A percentile compares a stretch with the other conserved stretches of the same genome.
Evolutionary conservation across 2,797 vertebrate species (phyloP).

Genomic region (Trachops cirrhosus): DNA sequence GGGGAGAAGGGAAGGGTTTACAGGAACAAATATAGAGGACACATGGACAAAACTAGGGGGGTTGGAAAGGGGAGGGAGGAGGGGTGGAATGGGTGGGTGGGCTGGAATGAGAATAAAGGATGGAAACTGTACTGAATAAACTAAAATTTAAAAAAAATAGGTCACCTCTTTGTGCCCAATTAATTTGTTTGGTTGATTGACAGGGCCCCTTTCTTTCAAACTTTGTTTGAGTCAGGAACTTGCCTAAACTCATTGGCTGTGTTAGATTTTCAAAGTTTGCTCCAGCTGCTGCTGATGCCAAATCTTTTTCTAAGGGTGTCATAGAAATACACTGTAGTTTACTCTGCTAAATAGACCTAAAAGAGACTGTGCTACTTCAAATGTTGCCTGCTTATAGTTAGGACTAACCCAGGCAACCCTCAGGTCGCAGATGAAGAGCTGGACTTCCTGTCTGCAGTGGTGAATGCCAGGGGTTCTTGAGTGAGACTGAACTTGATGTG

Average conservation of each 20-base stretch:
- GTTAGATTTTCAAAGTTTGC: conserved; percentile 18
- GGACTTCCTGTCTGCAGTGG: neutral
- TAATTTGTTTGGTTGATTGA: neutral
- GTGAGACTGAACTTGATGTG: neutral
- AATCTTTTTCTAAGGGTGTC: neutral
- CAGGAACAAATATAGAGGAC: too few relatives aligned
- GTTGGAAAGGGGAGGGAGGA: too few relatives aligned
- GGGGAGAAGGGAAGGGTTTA: too few relatives aligned
- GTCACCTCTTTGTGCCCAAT: neutral
- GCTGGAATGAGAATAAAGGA: too few relatives aligned
- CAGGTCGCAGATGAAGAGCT: conserved; percentile 53
- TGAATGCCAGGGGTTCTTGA: neutral
- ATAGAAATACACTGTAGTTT: neutral
- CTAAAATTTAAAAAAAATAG: too few relatives aligned
- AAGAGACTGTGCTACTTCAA: conserved; percentile 35
- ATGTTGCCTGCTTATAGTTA: conserved; percentile 54
- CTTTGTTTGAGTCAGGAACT: neutral
- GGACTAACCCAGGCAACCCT: conserved; percentile 57
- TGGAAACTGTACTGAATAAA: too few relatives aligned
- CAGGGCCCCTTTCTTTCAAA: neutral
- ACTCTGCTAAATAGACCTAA: conserved; percentile 29
- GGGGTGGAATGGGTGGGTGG: too few relatives aligned
- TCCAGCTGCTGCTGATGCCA: neutral
- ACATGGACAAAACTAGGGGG: too few relatives aligned
- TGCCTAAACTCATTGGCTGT: neutral